A percentile compares a stretch with the other conserved stretches of the same genome.
These are phyloP conservation scores for Zoroaster sp. DNA, from an alignment of 53 echinoderm and acorn worm species.

Conservation along the genomic window DNA sequence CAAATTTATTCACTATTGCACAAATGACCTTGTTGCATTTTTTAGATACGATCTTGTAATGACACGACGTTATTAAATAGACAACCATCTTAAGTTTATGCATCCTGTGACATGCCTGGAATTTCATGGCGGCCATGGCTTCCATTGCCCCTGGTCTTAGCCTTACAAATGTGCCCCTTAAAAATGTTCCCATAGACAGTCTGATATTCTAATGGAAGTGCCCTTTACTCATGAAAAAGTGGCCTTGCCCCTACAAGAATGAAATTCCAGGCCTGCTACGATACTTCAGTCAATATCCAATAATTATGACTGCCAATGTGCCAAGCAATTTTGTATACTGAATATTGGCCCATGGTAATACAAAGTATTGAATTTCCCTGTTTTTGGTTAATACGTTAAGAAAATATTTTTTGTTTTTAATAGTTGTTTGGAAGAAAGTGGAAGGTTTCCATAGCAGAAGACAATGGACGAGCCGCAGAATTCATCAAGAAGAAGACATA, in stretches of 20 bases:
- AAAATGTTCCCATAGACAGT: neutral
- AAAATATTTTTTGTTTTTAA: neutral
- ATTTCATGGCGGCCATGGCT: neutral
- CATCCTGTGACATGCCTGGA: too few relatives aligned
- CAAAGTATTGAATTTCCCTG: neutral
- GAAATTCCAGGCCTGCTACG: neutral
- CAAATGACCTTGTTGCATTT: too few relatives aligned
- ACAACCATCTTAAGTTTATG: too few relatives aligned
- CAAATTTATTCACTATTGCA: too few relatives aligned
- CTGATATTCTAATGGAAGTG: neutral
- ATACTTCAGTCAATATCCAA: too few relatives aligned
- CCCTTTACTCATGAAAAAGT: neutral
- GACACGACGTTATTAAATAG: too few relatives aligned
- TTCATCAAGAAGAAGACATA: slow-evolving; percentile 88
- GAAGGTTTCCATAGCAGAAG: slow-evolving; percentile 85
- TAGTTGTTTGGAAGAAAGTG: slow-evolving; percentile 97
- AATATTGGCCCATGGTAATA: too few relatives aligned
- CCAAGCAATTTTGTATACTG: too few relatives aligned
- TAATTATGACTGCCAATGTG: too few relatives aligned
- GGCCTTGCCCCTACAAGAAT: neutral
- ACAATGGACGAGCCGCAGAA: slow-evolving; percentile 93
- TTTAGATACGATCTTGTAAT: too few relatives aligned
- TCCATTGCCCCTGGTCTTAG: neutral
- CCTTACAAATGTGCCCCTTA: neutral
- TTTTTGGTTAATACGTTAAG: neutral